phyloP scores from a whole-genome alignment of 2,888 invertebrate genomes.

The Asteroscopus sphinx region DNA sequence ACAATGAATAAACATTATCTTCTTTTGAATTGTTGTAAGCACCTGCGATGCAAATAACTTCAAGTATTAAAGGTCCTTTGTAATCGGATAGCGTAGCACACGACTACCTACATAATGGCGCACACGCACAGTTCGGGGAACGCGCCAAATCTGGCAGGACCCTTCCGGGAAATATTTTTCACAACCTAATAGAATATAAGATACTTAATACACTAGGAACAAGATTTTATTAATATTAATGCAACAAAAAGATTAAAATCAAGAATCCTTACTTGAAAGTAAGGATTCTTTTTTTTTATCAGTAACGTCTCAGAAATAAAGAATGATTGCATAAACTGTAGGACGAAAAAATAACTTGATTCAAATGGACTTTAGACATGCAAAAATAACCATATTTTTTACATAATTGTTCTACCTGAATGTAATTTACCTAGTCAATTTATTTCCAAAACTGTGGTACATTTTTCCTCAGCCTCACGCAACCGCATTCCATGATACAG shows the following conservation, averaged over 20 bases:
- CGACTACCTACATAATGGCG: constrained; percentile 62
- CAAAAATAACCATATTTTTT: no score
- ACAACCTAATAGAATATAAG: constrained; percentile 29
- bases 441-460: constrained; percentile 36
- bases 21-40: constrained; percentile 34
- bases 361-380: no score
- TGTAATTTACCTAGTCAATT: constrained; percentile 13
- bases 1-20: constrained; percentile 26
- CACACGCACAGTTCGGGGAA: constrained; percentile 70
- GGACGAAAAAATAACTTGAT: no score
- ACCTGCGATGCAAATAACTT: constrained; percentile 53
- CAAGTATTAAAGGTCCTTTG: constrained; percentile 45
- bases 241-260: neutral
- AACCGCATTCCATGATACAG: constrained; percentile 57
- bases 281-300: no score
- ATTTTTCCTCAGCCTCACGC: constrained; percentile 46
- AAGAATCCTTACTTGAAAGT: neutral
- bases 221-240: constrained; percentile 11
- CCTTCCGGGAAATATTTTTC: constrained; percentile 72
- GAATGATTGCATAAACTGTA: neutral
- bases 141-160: constrained; percentile 54
- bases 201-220: constrained; percentile 7
- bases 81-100: constrained; percentile 65
- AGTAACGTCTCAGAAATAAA: neutral
- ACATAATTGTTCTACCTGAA: constrained; percentile 10